These are phyloP conservation scores for Netelia virgata DNA, from an alignment of 2,888 invertebrate species.

Conservation along the genomic window DNA sequence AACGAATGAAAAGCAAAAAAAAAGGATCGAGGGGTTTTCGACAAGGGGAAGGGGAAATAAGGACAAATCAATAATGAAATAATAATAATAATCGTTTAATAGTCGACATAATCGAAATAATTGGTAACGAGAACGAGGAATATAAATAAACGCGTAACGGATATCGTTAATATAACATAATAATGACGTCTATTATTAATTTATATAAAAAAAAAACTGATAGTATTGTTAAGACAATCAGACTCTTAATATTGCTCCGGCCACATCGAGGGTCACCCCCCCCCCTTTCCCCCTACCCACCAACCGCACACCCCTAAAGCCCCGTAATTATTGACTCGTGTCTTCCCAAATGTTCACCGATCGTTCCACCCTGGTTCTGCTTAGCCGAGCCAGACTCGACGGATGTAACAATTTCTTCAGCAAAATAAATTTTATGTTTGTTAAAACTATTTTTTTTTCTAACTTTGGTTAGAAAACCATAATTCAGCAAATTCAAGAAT, in stretches of 20 bases:
- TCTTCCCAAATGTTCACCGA: slow-evolving; percentile 10
- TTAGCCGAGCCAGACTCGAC: not conserved
- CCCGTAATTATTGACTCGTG: slow-evolving; percentile 55
- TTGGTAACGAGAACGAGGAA: slow-evolving; percentile 61
- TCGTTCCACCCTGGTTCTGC: not conserved
- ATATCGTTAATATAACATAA: slow-evolving; percentile 68
- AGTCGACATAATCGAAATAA: slow-evolving; percentile 72
- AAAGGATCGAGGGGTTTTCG: slow-evolving; percentile 32
- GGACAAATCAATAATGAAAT: slow-evolving; percentile 69
- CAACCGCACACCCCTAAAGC: slow-evolving; percentile 10
- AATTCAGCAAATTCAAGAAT: not conserved
- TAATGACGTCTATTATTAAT: slow-evolving; percentile 68
- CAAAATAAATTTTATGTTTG: not conserved
- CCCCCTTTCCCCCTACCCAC: slow-evolving; percentile 11
- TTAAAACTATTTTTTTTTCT: too few relatives aligned
- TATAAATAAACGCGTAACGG: slow-evolving; percentile 56
- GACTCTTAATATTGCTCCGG: slow-evolving; percentile 81
- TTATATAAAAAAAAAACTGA: slow-evolving; percentile 77
- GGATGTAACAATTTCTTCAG: not conserved
- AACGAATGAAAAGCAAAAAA: not conserved
- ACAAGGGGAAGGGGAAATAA: slow-evolving; percentile 55
- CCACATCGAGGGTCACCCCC: slow-evolving; percentile 79
- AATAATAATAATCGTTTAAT: slow-evolving; percentile 63
- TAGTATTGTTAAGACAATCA: slow-evolving; percentile 85
- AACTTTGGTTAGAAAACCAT: too few relatives aligned